Evolutionary conservation across 2,113 vertebrate species (phyloP).

Genomic region (Pterocles burchelli): DNA sequence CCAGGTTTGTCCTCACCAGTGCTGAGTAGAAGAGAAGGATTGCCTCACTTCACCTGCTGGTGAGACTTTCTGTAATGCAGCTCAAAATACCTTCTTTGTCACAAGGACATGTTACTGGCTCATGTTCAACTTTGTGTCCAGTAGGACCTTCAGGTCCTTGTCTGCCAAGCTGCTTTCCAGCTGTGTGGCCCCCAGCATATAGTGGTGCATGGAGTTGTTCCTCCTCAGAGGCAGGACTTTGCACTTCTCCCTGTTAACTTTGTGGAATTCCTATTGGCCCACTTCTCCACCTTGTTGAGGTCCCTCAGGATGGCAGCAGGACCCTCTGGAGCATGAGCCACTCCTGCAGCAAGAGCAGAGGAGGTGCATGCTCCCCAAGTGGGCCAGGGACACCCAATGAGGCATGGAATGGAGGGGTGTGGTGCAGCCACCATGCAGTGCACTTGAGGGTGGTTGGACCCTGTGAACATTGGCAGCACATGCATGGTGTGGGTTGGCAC

Average conservation of each 20-base stretch:
- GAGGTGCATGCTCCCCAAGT: background rate
- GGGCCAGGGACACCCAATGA: background rate
- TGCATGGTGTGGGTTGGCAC: no score
- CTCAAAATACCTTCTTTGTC: background rate
- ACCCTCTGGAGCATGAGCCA: background rate
- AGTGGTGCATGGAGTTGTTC: accelerated
- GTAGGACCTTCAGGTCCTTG: background rate
- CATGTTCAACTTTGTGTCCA: background rate
- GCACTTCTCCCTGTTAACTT: background rate
- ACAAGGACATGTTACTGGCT: background rate
- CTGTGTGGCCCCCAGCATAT: no score
- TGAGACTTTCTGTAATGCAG: background rate
- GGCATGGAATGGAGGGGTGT: accelerated
- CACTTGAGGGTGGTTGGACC: background rate
- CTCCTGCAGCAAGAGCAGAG: background rate
- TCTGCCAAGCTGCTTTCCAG: background rate
- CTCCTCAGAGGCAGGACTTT: background rate
- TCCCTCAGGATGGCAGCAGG: background rate
- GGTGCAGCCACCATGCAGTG: no score
- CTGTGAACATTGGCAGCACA: accelerated
- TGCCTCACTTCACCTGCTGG: background rate
- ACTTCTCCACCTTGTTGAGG: background rate
- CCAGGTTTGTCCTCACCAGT: background rate
- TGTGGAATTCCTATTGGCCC: background rate
- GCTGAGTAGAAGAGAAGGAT: background rate